Evolutionary conservation across 2,888 invertebrate genomes (phyloP).

Genomic region (Drosophila borealis): DNA sequence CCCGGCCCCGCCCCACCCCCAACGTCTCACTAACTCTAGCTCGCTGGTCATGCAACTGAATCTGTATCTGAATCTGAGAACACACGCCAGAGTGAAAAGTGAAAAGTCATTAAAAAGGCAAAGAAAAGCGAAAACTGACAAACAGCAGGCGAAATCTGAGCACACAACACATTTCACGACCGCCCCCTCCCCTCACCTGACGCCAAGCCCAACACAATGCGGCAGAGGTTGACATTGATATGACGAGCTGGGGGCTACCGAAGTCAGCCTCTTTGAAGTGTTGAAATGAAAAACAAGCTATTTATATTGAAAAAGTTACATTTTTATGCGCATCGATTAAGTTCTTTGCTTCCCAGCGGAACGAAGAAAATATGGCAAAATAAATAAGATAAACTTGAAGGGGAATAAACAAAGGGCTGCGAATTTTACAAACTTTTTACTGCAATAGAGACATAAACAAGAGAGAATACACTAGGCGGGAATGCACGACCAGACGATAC

Average conservation of each 20-base stretch:
- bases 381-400: neutral
- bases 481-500: no score
- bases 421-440: constrained; percentile 3
- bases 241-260: constrained; percentile 44
- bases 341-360: neutral
- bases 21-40: neutral
- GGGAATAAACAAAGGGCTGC: neutral
- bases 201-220: constrained; percentile 6
- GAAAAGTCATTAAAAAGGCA: constrained; percentile 73
- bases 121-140: constrained; percentile 74
- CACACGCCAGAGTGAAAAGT: constrained; percentile 66
- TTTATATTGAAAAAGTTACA: constrained; percentile 27
- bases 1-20: neutral
- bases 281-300: constrained; percentile 21
- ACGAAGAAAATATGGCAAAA: neutral
- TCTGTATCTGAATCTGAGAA: constrained; percentile 64
- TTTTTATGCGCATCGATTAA: constrained; percentile 33
- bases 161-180: constrained; percentile 41
- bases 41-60: constrained; percentile 59
- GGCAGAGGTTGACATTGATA: constrained; percentile 47
- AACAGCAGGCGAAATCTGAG: constrained; percentile 66
- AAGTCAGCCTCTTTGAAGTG: constrained; percentile 22
- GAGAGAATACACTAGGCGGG: no score
- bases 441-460: neutral
- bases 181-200: neutral